A percentile compares a stretch with the other conserved stretches of the same genome.
phyloP scores from a whole-genome alignment of 2,888 invertebrate species.

The Drosophila koepferae region DNA sequence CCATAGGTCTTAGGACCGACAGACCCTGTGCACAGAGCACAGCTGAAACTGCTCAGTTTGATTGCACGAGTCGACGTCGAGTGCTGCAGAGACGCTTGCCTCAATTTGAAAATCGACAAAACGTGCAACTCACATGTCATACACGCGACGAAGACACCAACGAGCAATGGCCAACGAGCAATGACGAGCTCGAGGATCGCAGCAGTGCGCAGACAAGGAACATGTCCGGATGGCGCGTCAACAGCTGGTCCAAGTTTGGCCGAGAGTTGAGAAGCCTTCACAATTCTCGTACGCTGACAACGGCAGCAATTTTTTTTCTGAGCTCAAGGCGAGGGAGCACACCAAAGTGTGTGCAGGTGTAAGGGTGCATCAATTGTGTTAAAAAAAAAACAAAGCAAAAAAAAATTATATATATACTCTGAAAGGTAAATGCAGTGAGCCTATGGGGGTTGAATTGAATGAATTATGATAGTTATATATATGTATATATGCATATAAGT shows the following conservation, averaged over 20 bases:
- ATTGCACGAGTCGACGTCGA: slow-evolving; percentile 71
- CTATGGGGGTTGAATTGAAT: slow-evolving; percentile 11
- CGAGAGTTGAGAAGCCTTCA: slow-evolving; percentile 4
- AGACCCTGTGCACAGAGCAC: slow-evolving; percentile 41
- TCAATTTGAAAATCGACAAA: slow-evolving; percentile 81
- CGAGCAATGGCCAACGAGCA: neutral
- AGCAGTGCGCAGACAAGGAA: slow-evolving; percentile 25
- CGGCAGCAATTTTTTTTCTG: slow-evolving; percentile 12
- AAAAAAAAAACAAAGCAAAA: neutral
- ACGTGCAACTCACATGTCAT: slow-evolving; percentile 82
- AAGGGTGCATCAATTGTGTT: slow-evolving; percentile 18
- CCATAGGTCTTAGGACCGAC: slow-evolving; percentile 68
- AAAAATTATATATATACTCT: neutral
- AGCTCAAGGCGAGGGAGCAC: neutral
- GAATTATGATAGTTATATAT: slow-evolving; percentile 3
- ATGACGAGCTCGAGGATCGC: neutral
- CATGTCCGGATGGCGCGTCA: slow-evolving; percentile 40
- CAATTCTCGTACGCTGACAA: slow-evolving; percentile 12
- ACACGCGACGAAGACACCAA: slow-evolving; percentile 67
- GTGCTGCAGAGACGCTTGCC: slow-evolving; percentile 63
- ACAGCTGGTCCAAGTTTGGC: slow-evolving; percentile 42
- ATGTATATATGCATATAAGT: neutral
- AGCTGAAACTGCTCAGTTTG: slow-evolving; percentile 74
- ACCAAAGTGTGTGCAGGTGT: slow-evolving; percentile 33
- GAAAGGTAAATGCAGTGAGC: neutral